phyloP scores from a whole-genome alignment of 2,888 invertebrate genomes.

The Xanthia icteritia region DNA sequence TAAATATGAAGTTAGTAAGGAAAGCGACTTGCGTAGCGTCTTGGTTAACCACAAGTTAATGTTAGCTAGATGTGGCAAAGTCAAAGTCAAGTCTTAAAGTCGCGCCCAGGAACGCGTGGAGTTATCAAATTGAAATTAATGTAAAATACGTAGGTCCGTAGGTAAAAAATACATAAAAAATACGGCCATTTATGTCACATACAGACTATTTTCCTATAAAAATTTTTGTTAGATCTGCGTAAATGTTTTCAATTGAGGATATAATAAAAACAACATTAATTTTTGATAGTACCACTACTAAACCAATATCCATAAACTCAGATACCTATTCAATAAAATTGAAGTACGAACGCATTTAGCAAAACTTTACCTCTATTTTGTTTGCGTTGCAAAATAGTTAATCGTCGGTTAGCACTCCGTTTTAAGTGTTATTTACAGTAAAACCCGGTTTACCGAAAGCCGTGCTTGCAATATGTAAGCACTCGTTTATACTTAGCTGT shows the following conservation, averaged over 20 bases:
- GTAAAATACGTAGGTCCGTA: no score
- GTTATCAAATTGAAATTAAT: no score
- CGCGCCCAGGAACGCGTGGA: no score
- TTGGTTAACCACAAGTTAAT: not conserved
- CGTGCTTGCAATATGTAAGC: slow-evolving; percentile 35
- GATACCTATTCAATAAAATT: slow-evolving; percentile 12
- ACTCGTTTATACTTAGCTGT: slow-evolving; percentile 15
- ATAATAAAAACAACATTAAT: not conserved
- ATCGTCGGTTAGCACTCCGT: slow-evolving; percentile 55
- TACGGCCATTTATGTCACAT: no score
- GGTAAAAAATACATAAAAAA: no score
- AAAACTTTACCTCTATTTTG: slow-evolving; percentile 25
- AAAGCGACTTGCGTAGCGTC: slow-evolving; percentile 6
- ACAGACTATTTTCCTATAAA: no score
- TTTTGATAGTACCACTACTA: not conserved
- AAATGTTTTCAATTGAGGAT: not conserved
- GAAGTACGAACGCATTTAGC: slow-evolving; percentile 15
- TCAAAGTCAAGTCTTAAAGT: no score
- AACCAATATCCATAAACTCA: slow-evolving; percentile 5
- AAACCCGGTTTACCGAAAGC: slow-evolving; percentile 22
- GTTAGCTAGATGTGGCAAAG: slow-evolving; percentile 19
- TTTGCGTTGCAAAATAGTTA: slow-evolving; percentile 53
- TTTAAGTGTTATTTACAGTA: slow-evolving; percentile 55
- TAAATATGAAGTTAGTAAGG: slow-evolving; percentile 44
- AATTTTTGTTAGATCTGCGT: not conserved